A percentile compares a stretch with the other conserved stretches of the same genome.
Conservation (phyloP, 2,797 vertebrate species). For the Schizopygopsis malacanthus region DNA sequence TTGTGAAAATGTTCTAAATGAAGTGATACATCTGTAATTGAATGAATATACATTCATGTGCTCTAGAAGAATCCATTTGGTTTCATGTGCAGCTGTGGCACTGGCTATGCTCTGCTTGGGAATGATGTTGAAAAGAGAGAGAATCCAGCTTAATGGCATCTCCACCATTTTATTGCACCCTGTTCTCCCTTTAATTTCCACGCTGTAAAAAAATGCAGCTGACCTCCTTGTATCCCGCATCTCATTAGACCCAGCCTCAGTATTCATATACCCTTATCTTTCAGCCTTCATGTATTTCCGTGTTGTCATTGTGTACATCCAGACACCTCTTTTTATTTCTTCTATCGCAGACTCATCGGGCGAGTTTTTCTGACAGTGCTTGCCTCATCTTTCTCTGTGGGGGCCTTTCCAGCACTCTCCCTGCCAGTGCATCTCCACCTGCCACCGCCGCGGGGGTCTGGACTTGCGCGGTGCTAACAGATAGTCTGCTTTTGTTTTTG, state of each 20-base stretch:
- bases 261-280: conserved; percentile 17
- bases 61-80: conserved; percentile 40
- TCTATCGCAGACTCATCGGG: conserved; percentile 15
- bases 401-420: conserved; percentile 35
- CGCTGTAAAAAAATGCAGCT: conserved; percentile 59
- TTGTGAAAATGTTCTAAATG: neutral
- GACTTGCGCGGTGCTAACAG: conserved; percentile 61
- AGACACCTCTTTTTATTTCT: conserved; percentile 17
- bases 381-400: conserved; percentile 45
- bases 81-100: conserved; percentile 1
- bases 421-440: conserved; percentile 48
- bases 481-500: conserved; percentile 61
- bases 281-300: neutral
- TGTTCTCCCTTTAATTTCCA: conserved; percentile 45
- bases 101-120: conserved; percentile 15
- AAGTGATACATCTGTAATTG: neutral
- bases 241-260: conserved; percentile 66
- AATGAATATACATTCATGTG: neutral
- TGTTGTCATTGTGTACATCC: conserved; percentile 13
- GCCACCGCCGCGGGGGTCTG: conserved; percentile 53
- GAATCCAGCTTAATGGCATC: conserved; percentile 36
- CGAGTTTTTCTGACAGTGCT: conserved; percentile 1
- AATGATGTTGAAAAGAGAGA: conserved; percentile 7
- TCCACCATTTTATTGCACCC: conserved; percentile 49
- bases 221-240: conserved; percentile 77